phyloP scores from a whole-genome alignment of 2,797 vertebrate genomes.

The Crocodylus rhombifer region DNA sequence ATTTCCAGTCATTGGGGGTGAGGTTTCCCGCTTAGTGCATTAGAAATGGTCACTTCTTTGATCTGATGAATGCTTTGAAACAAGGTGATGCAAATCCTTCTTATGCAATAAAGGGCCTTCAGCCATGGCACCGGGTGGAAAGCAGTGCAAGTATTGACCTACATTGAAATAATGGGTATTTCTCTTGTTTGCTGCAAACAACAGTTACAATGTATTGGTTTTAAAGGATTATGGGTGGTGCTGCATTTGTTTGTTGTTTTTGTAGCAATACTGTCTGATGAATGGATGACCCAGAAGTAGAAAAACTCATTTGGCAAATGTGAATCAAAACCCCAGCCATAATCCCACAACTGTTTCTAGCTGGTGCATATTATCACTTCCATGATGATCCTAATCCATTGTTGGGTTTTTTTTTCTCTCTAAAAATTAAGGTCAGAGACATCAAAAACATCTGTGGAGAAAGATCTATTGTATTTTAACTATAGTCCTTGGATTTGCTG shows the following conservation, averaged over 20 bases:
- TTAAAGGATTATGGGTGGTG: accelerated
- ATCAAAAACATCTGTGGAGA: accelerated
- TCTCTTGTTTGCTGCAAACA: background rate
- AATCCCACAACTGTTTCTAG: too few relatives aligned
- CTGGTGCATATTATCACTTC: background rate
- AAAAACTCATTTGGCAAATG: background rate
- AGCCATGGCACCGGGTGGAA: accelerated
- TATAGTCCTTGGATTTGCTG: background rate
- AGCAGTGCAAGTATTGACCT: background rate
- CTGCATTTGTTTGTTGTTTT: background rate
- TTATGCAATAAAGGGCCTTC: background rate
- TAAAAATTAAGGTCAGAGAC: background rate
- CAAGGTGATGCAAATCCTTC: background rate
- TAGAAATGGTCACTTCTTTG: background rate
- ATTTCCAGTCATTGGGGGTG: background rate
- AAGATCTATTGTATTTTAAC: background rate
- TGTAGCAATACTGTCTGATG: too few relatives aligned
- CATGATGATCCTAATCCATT: background rate
- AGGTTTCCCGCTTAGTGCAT: background rate
- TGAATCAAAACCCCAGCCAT: background rate
- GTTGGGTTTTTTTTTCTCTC: accelerated
- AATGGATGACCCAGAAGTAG: background rate
- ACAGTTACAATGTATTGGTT: background rate
- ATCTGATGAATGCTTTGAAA: background rate
- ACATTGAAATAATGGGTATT: accelerated